Evolutionary conservation across 2,113 vertebrate genomes (phyloP), one percentile per base, ranked within the genome.

Genomic region (Pangasianodon hypophthalmus): DNA sequence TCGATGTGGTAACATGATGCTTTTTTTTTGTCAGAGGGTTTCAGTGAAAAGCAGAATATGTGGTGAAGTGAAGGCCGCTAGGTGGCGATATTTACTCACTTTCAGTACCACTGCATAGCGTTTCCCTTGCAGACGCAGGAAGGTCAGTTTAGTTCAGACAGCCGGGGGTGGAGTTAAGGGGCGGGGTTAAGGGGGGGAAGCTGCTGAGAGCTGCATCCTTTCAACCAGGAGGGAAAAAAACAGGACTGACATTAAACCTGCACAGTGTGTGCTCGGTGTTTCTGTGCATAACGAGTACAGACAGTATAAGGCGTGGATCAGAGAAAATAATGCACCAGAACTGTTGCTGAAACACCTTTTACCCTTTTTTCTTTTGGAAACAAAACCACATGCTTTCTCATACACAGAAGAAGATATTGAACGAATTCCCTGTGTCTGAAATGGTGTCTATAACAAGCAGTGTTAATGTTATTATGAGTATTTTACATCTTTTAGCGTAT

Each of bases 141-240:
- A 79, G 89, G 90, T 91, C 88, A 87, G 88, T 19, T 75, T 79
- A 83, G 91, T 91, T 91, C 86, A 90, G 85, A 91, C 90, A 89
- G 91, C 90, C 90, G 91, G 90, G 77, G 86, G 56, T 84, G 73
- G 88, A 89, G 90, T 84, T 87, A 87, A 87, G 54, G 79, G 85
- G 84, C 79, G 37, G 37, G 37, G 37, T 37, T 37, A 37, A 1
- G 37, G 37, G 37, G 37, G 29, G 87, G 73, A 89, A 46, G 82
- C 56, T 62, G 56, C 56, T 84, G 77, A 82, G 87, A 86, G 60
- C 56, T 86, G 87, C 52, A 18, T 84, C 60, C 64, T 86, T 91
- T 89, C 21, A 67, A 86, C 37, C 54, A 81, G 50, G 48, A 73
- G 73, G 89, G n/a, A 3, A 2, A 32, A 71, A 48, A 87, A 84